These are phyloP conservation scores for Macaca mulatta DNA, from an alignment of 2,113 vertebrate species.

Conservation along the genomic window DNA sequence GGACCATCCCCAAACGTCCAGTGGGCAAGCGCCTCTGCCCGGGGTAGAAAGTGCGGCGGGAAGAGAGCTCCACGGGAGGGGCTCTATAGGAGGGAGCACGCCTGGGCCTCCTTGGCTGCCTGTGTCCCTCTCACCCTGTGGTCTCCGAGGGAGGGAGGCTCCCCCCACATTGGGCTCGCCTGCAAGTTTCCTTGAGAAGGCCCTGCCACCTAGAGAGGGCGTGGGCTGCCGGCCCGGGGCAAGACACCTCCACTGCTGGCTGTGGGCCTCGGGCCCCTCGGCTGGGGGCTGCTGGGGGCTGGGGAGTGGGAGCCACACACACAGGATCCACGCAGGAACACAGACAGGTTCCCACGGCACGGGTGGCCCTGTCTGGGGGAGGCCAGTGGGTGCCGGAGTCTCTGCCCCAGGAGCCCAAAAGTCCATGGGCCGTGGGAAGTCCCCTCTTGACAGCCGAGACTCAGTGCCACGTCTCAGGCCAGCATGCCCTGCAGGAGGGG, in stretches of 20 bases:
- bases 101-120: too few relatives aligned
- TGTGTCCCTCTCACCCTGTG: neutral
- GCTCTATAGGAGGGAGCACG: too few relatives aligned
- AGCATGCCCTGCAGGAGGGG: neutral
- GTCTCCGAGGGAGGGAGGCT: too few relatives aligned
- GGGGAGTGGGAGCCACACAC: neutral
- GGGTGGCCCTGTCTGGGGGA: neutral
- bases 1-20: conserved; percentile 81
- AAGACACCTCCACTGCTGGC: neutral
- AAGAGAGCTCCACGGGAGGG: too few relatives aligned
- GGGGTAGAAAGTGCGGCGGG: conserved; percentile 80
- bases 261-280: neutral
- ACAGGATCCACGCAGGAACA: neutral
- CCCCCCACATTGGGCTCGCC: neutral
- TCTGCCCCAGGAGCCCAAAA: neutral
- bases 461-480: neutral
- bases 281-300: too few relatives aligned
- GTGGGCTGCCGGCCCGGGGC: neutral
- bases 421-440: neutral
- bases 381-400: fast-evolving
- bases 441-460: neutral
- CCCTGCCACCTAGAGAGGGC: neutral
- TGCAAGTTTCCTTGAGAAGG: neutral
- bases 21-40: conserved; percentile 72
- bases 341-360: neutral